Conservation (phyloP, 2,888 invertebrate species). For the Euproctis similis region DNA sequence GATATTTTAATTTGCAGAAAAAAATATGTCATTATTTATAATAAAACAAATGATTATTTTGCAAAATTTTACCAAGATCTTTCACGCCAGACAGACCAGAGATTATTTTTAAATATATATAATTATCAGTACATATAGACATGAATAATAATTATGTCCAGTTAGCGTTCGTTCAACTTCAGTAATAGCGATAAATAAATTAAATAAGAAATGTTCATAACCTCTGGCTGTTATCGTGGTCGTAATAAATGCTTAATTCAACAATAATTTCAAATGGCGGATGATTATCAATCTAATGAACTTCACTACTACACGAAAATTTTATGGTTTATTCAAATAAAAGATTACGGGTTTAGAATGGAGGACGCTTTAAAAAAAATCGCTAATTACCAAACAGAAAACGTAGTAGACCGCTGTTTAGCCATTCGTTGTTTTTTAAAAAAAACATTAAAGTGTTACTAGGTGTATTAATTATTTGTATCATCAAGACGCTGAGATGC, state of each 20-base stretch:
- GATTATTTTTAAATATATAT: too few relatives aligned
- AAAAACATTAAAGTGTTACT: slow-evolving; percentile 34
- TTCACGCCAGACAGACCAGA: too few relatives aligned
- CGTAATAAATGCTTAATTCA: slow-evolving; percentile 28
- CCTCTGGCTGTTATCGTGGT: slow-evolving; percentile 24
- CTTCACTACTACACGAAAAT: too few relatives aligned
- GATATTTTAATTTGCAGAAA: too few relatives aligned
- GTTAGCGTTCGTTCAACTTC: slow-evolving; percentile 14
- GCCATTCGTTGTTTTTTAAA: slow-evolving; percentile 33
- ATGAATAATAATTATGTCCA: slow-evolving; percentile 1
- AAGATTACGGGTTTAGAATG: too few relatives aligned
- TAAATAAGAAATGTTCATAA: slow-evolving; percentile 13
- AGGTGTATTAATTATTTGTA: slow-evolving; percentile 44
- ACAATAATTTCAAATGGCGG: slow-evolving; percentile 22
- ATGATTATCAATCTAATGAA: slow-evolving; percentile 23
- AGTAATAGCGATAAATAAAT: slow-evolving; percentile 1
- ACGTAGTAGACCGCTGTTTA: slow-evolving; percentile 14
- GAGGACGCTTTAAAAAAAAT: slow-evolving; percentile 27
- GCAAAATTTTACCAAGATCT: too few relatives aligned
- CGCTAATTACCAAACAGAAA: slow-evolving; percentile 36
- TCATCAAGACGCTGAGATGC: slow-evolving; percentile 30
- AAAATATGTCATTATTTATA: too few relatives aligned
- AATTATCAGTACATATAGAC: too few relatives aligned
- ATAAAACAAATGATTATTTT: too few relatives aligned
- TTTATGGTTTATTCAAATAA: too few relatives aligned